A percentile compares a stretch with the other conserved stretches of the same genome.
Conservation (phyloP, 2,888 invertebrate genomes). For the Chirona hameri region DNA sequence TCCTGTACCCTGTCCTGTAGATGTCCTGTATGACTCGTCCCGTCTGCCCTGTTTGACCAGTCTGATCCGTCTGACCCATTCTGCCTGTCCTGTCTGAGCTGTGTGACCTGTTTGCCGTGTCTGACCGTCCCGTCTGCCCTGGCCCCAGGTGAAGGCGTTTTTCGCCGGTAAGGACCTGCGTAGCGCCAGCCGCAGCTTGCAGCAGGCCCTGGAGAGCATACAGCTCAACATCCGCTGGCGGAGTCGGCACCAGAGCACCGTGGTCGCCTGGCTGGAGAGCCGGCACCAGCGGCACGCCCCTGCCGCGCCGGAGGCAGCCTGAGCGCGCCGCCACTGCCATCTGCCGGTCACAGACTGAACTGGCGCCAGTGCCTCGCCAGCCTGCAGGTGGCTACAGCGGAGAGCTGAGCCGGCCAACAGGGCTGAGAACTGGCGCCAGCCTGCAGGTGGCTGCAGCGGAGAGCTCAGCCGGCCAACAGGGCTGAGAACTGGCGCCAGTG, state of each 20-base stretch:
- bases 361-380: background rate
- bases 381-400: background rate
- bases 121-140: background rate
- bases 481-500: background rate
- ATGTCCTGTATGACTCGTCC: no score
- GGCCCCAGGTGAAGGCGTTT: conserved; percentile 59
- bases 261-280: conserved; percentile 54
- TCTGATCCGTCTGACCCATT: no score
- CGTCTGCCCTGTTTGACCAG: no score
- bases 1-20: no score
- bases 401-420: background rate
- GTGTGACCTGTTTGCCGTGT: no score
- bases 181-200: conserved; percentile 59
- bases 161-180: conserved; percentile 57
- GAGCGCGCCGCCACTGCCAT: background rate
- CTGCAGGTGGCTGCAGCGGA: background rate
- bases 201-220: conserved; percentile 73
- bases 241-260: conserved; percentile 53
- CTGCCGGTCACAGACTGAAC: background rate
- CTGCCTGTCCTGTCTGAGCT: no score
- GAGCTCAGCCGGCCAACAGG: background rate
- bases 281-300: background rate
- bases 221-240: conserved; percentile 80
- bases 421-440: background rate
- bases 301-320: background rate